Evolutionary conservation across 1,140 invertebrate species (phyloP).

Genomic region (Drosophila lacteicornis): DNA sequence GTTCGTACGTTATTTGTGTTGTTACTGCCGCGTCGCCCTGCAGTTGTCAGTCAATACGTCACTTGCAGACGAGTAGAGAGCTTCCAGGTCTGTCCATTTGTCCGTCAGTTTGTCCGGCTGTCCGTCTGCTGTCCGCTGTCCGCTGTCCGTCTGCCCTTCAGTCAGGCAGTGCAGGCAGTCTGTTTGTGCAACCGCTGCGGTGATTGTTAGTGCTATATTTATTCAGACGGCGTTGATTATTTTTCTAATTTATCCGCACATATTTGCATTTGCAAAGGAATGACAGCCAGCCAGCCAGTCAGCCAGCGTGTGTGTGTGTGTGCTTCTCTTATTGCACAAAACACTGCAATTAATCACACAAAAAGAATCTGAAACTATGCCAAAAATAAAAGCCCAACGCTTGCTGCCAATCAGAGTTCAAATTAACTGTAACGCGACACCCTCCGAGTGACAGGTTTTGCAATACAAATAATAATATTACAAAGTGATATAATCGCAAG

Average conservation of each 20-base stretch:
- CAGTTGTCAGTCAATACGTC: constrained; percentile 57
- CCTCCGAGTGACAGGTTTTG: background rate
- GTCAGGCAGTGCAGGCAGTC: background rate
- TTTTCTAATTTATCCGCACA: constrained; percentile 55
- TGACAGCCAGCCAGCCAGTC: constrained; percentile 13
- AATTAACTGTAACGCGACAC: constrained; percentile 33
- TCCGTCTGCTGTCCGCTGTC: background rate
- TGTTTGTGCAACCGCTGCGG: constrained; percentile 52
- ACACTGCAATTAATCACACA: constrained; percentile 47
- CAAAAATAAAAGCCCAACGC: constrained; percentile 19
- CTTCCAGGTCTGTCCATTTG: background rate
- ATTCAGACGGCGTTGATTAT: constrained; percentile 54
- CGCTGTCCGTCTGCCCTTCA: background rate
- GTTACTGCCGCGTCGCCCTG: background rate
- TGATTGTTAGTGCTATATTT: constrained; percentile 60
- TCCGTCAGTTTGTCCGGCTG: background rate
- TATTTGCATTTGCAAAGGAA: constrained; percentile 55
- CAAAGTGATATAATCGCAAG: background rate
- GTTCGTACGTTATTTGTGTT: too few relatives aligned
- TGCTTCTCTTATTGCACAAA: constrained; percentile 9
- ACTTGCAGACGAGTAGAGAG: constrained; percentile 8
- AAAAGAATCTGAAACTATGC: constrained; percentile 26
- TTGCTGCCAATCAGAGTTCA: constrained; percentile 18
- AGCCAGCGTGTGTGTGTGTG: background rate
- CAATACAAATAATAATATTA: background rate